A percentile compares a stretch with the other conserved stretches of the same genome.
These are phyloP conservation scores for Meteorus cinctellus DNA, from an alignment of 2,888 invertebrate genomes.

Conservation along the genomic window DNA sequence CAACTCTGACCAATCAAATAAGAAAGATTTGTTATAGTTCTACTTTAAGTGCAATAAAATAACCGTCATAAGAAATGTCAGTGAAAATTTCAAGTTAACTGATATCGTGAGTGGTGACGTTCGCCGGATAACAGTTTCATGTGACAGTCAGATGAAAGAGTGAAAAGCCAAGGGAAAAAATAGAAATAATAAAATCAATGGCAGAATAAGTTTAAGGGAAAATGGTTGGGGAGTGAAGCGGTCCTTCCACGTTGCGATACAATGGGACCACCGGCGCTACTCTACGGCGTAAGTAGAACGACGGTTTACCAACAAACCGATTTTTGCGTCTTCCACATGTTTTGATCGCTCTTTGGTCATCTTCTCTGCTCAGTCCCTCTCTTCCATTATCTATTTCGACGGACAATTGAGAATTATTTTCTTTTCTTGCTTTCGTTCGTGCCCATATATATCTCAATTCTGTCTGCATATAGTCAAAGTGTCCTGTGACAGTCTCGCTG, in stretches of 20 bases:
- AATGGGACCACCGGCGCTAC: constrained; percentile 64
- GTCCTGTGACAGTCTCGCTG: too few relatives aligned
- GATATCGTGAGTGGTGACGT: neutral
- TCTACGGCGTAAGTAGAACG: constrained; percentile 63
- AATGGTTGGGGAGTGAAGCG: constrained; percentile 54
- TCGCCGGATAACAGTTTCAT: constrained; percentile 30
- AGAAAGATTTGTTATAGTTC: too few relatives aligned
- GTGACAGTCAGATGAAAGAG: constrained; percentile 15
- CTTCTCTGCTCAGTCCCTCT: too few relatives aligned
- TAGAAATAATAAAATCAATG: constrained; percentile 39
- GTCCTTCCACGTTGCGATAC: constrained; percentile 60
- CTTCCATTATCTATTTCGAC: neutral
- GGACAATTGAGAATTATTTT: neutral
- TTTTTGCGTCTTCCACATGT: constrained; percentile 24
- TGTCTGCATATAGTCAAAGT: neutral
- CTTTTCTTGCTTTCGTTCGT: neutral
- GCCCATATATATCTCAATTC: too few relatives aligned
- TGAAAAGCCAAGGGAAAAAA: constrained; percentile 26
- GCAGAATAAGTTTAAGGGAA: constrained; percentile 44
- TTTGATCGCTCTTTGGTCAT: neutral
- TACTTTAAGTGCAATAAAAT: too few relatives aligned
- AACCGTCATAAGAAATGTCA: neutral
- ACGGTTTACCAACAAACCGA: constrained; percentile 52
- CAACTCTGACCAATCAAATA: too few relatives aligned
- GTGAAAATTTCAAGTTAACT: neutral